Evolutionary conservation across 2,888 invertebrate genomes (phyloP).

Genomic region (Melanchra persicariae): DNA sequence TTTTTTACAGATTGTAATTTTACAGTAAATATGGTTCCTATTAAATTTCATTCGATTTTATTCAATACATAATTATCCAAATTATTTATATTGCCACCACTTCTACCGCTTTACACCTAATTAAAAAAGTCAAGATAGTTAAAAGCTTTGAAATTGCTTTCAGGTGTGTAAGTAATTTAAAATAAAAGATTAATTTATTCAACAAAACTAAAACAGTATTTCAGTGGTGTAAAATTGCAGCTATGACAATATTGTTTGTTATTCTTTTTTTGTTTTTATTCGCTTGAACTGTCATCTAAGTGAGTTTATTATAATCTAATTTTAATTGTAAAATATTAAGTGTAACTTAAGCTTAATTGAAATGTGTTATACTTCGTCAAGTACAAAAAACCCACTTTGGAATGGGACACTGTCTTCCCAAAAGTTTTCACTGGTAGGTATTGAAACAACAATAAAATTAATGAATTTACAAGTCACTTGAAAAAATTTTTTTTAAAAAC

Average conservation of each 20-base stretch:
- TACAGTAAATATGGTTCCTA: background rate
- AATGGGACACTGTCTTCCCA: conserved; percentile 54
- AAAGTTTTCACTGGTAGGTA: conserved; percentile 15
- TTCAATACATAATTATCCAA: background rate
- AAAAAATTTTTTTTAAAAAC: background rate
- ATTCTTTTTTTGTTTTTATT: conserved; percentile 1
- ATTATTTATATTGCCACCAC: conserved; percentile 20
- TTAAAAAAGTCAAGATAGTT: conserved; percentile 28
- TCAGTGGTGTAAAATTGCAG: conserved; percentile 31
- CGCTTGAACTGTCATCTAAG: conserved; percentile 30
- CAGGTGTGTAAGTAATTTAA: background rate
- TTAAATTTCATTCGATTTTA: background rate
- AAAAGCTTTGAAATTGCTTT: conserved; percentile 38
- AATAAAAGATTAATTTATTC: background rate
- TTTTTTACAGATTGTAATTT: background rate
- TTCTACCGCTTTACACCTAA: conserved; percentile 44
- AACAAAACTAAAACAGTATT: conserved; percentile 21
- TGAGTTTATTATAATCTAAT: background rate
- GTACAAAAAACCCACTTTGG: conserved; percentile 16
- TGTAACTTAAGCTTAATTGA: background rate
- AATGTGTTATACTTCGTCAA: conserved; percentile 21
- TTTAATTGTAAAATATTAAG: background rate
- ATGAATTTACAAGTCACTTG: background rate
- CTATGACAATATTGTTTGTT: background rate
- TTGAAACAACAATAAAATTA: background rate